phyloP scores from a whole-genome alignment of 2,888 invertebrate genomes.

The Chouioia cunea region DNA sequence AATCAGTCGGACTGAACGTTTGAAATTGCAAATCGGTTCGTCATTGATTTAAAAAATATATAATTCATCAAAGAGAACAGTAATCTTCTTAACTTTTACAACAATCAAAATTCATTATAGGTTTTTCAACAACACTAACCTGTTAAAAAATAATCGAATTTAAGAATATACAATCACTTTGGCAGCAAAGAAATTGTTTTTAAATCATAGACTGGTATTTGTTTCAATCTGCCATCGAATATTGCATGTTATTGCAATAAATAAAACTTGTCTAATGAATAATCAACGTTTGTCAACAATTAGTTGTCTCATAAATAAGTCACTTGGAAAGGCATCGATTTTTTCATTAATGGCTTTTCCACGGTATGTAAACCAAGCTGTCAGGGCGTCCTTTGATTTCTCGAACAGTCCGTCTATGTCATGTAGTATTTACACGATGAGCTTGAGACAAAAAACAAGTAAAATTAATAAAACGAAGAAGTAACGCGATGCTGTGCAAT shows the following conservation, averaged over 20 bases:
- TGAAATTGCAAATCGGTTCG: too few relatives aligned
- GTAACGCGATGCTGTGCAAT: too few relatives aligned
- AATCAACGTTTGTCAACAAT: slow-evolving; percentile 25
- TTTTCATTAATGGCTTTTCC: slow-evolving; percentile 31
- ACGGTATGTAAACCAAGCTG: slow-evolving; percentile 38
- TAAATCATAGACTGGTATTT: slow-evolving; percentile 15
- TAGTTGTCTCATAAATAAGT: slow-evolving; percentile 23
- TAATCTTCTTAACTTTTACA: slow-evolving; percentile 20
- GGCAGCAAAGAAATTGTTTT: slow-evolving; percentile 20
- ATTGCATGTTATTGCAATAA: slow-evolving; percentile 21
- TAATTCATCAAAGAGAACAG: slow-evolving; percentile 19
- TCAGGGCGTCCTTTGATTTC: slow-evolving; percentile 47
- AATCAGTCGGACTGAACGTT: too few relatives aligned
- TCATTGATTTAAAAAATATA: neutral
- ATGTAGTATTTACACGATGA: slow-evolving; percentile 68
- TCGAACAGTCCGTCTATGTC: slow-evolving; percentile 56
- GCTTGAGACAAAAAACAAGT: slow-evolving; percentile 56
- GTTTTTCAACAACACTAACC: slow-evolving; percentile 10
- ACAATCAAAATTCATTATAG: slow-evolving; percentile 22
- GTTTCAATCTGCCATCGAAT: slow-evolving; percentile 19
- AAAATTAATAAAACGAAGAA: neutral
- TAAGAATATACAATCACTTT: slow-evolving; percentile 29
- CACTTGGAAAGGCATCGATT: slow-evolving; percentile 16
- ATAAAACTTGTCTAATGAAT: slow-evolving; percentile 34
- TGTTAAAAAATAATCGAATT: slow-evolving; percentile 24